Evolutionary conservation across 2,113 vertebrate genomes (phyloP), one percentile per base, ranked within the genome.

Genomic region (Bungarus multicinctus): DNA sequence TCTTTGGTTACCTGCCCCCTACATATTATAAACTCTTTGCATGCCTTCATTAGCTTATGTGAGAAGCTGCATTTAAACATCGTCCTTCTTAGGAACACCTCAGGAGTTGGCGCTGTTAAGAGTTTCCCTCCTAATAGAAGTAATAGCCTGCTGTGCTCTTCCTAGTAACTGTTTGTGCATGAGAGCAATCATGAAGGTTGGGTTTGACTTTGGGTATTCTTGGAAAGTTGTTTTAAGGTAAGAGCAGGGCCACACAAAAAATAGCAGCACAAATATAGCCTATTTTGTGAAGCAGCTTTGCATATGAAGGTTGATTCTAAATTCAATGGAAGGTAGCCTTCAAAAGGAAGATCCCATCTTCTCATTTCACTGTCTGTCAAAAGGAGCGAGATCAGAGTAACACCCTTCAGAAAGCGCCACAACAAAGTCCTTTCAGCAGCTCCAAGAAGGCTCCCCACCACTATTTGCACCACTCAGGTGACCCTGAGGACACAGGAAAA

Each of bases 11-110:
- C 20, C 93, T 74, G 85, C 90, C 10, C 23, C 57, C 57, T 94
- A 27, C 54, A 85, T 93, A 89, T 94, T 94, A 25, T 93, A 87
- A 93, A 91, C 54, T 89, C 34, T 57, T 25, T 89, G 53, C n/a
- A 10, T 69, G 69, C 16, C 45, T 90, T 27, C 91, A 47, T n/a
- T 86, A 90, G 3, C 3, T 30, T 50, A n/a, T 18, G 27, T 34
- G 87, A 52, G 11, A 22, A 85, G 16, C 55, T 69, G 45, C 53
- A 34, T 55, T 85, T 85, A 53, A 89, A 85, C 34, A 57, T 39
- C 20, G 22, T 57, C 52, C n/a, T 86, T 86, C 34, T 39, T 39
- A 30, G 92, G 27, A 85, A 14, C n/a, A 60, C 74, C 88, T 86
- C 88, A 52, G 74, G 60, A 86, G 45, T 89, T 89, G 43, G 20